Evolutionary conservation across 1,140 invertebrate species (phyloP).

Genomic region (Saccostrea glomerata): DNA sequence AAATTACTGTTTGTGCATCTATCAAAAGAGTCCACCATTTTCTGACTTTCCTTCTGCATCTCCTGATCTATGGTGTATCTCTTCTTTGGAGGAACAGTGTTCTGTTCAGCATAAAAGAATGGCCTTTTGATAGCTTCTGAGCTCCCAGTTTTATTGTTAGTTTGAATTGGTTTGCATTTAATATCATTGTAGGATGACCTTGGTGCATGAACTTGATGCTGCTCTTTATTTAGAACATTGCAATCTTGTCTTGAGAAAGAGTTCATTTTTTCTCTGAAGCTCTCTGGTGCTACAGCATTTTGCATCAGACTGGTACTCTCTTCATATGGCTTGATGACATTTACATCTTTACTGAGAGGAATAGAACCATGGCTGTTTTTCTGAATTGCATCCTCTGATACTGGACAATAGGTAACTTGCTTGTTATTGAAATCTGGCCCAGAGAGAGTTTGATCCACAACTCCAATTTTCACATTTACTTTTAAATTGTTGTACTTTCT

Average conservation of each 20-base stretch:
- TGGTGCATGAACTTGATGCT: not conserved
- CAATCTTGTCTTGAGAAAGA: not conserved
- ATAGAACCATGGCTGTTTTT: not conserved
- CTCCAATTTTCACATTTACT: not conserved
- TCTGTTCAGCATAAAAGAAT: constrained; percentile 29
- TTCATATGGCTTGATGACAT: not conserved
- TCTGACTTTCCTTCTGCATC: not conserved
- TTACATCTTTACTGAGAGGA: not conserved
- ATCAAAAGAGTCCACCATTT: not conserved
- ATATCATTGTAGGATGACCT: not conserved
- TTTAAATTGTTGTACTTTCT: constrained; percentile 10
- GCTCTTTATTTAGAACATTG: not conserved
- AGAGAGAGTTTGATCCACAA: not conserved
- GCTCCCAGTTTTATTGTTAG: not conserved
- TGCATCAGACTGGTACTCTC: not conserved
- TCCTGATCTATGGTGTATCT: not conserved
- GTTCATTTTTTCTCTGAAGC: not conserved
- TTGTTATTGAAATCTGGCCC: not conserved
- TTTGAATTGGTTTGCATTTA: not conserved
- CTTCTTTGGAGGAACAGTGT: constrained; percentile 13
- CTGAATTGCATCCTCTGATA: not conserved
- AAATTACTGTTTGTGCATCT: not conserved
- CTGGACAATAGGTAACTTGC: not conserved
- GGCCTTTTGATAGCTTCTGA: not conserved
- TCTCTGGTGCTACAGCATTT: not conserved